Evolutionary conservation across 1,140 invertebrate species (phyloP).

Genomic region (Drosophila nebulosa): DNA sequence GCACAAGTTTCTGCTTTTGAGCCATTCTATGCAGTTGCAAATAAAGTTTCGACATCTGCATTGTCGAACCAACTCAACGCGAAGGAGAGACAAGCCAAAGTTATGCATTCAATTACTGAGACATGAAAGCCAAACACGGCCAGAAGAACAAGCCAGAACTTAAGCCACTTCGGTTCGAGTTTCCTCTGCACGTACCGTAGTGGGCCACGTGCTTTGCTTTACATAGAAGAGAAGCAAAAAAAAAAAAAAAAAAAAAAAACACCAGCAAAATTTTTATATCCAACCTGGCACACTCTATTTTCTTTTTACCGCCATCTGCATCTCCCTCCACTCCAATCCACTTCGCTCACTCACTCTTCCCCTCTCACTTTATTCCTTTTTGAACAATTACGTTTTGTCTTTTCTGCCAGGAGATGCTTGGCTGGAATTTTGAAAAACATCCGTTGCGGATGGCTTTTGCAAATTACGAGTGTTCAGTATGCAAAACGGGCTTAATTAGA

Average conservation of each 20-base stretch:
- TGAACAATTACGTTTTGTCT: conserved; percentile 5
- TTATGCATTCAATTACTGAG: conserved; percentile 12
- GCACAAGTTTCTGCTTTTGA: background rate
- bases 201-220: conserved; percentile 7
- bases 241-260: background rate
- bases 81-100: conserved; percentile 3
- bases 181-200: background rate
- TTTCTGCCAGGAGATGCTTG: background rate
- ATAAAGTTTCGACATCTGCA: conserved; percentile 4
- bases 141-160: background rate
- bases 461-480: conserved; percentile 12
- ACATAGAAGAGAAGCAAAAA: background rate
- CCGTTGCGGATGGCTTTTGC: conserved; percentile 1
- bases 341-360: background rate
- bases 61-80: background rate
- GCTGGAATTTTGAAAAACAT: conserved; percentile 1
- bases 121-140: conserved; percentile 6
- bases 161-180: background rate
- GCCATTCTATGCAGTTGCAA: background rate
- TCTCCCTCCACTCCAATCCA: background rate
- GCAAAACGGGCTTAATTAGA: conserved; percentile 11
- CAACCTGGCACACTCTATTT: background rate
- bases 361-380: background rate
- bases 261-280: too few species aligned
- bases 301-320: too few species aligned